These are phyloP conservation scores for Ommatoiulus sabulosus DNA, from an alignment of 2,888 invertebrate species.

Conservation along the genomic window DNA sequence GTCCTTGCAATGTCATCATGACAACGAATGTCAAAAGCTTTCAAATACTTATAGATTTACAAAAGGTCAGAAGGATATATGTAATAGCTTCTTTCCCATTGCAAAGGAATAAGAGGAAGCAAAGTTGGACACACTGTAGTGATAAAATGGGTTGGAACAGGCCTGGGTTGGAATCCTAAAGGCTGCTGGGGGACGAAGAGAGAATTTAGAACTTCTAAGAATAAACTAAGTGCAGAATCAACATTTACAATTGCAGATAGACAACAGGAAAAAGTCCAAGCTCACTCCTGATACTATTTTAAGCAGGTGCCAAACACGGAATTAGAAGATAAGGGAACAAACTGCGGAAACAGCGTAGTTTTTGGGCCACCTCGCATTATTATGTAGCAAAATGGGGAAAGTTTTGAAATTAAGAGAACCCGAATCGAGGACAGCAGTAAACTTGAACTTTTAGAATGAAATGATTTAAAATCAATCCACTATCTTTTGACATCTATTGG, in stretches of 20 bases:
- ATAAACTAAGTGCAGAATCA: conserved; percentile 9
- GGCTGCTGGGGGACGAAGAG: background rate
- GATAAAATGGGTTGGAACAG: conserved; percentile 9
- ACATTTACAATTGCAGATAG: background rate
- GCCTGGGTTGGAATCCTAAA: background rate
- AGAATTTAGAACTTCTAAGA: background rate
- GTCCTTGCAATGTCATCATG: too few relatives aligned
- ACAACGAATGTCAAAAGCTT: too few relatives aligned
- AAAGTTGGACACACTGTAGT: background rate
- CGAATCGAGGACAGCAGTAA: too few relatives aligned
- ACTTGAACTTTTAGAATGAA: too few relatives aligned
- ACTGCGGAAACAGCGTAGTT: background rate
- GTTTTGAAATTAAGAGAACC: background rate
- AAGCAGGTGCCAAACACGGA: background rate
- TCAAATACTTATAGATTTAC: too few relatives aligned
- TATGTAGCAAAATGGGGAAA: background rate
- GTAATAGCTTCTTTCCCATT: background rate
- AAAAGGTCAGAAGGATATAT: background rate
- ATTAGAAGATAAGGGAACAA: background rate
- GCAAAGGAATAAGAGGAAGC: background rate
- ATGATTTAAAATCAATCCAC: too few relatives aligned
- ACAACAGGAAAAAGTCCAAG: conserved; percentile 18
- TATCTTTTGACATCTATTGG: too few relatives aligned
- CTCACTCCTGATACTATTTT: background rate
- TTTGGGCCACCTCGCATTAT: background rate